Evolutionary conservation across 2,888 invertebrate species (phyloP), one percentile per base, ranked within the genome.

Genomic region (Barypeithes pellucidus): DNA sequence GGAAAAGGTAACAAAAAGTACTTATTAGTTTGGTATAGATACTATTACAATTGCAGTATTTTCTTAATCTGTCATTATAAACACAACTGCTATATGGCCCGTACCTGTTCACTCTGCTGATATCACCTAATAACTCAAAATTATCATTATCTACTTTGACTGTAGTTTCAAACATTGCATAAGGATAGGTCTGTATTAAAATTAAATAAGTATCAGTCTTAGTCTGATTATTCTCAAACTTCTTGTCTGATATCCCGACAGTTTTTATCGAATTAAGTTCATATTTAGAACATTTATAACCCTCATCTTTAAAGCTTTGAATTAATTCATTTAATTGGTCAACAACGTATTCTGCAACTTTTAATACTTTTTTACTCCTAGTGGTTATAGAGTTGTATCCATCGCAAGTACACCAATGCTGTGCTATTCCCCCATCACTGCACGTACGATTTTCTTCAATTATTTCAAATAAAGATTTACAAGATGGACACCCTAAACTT

Each of bases 361-460:
- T 87, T 18, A 85, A 81, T 7, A 90, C 90, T 24, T 89, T 86
- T 47, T 85, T 81, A 61, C 90, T 88, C 57, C 86, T 83, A 7
- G 81, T 79, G 73, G 87, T 85, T 60, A 89, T 82, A 16, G 88
- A 82, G 78, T 88, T 86, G 88, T 54, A 89, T 18, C 89, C 89
- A 72, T 90, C 89, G 80, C 94, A 94, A 67, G 92, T 90, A 81
- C 94, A 94, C 93, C 93, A 94, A 81, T 93, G 93, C 60, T 90
- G 88, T 8, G 89, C 88, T 63, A 95, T 91, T 0, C 89, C 89
- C 1, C 90, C 91, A 68, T 94, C 91, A 47, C 86, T 86, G 80
- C 95, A 95, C 0, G 92, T 91, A 18, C 94, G 88, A 76, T 89
- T 89, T 41, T 83, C 82, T 24, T 82, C 82, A 0, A 92, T 87